Percentiles rank a stretch among this genome's conserved stretches.
These are phyloP conservation scores for Synchiropus splendidus DNA, from an alignment of 2,113 vertebrate genomes.

Conservation along the genomic window DNA sequence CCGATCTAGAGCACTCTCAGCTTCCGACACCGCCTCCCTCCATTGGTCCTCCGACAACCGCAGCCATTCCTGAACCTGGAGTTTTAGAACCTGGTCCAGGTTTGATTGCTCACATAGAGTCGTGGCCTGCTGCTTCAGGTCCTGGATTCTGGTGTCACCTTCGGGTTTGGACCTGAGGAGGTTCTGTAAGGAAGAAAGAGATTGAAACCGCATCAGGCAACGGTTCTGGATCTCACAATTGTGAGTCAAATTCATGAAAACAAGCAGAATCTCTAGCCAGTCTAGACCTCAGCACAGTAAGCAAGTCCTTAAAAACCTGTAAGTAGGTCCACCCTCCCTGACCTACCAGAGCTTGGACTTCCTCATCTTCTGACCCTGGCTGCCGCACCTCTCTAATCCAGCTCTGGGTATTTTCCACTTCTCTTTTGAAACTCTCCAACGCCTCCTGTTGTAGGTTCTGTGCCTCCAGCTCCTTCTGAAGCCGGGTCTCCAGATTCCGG, in stretches of 20 bases:
- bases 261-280: too few relatives aligned
- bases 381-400: conserved; percentile 39
- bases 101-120: conserved; percentile 35
- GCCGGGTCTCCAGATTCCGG: conserved; percentile 44
- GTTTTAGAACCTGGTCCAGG: conserved; percentile 35
- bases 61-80: conserved; percentile 18
- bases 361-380: conserved; percentile 26
- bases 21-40: conserved; percentile 36
- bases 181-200: too few relatives aligned
- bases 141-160: conserved; percentile 45
- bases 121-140: conserved; percentile 29
- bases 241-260: too few relatives aligned
- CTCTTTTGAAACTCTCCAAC: conserved; percentile 10
- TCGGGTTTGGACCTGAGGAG: conserved; percentile 39
- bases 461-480: conserved; percentile 34
- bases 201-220: too few relatives aligned
- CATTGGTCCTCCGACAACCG: conserved; percentile 49
- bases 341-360: conserved; percentile 45
- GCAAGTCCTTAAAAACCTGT: too few relatives aligned
- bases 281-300: too few relatives aligned
- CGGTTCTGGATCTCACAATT: too few relatives aligned
- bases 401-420: conserved; percentile 22
- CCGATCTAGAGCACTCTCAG: conserved; percentile 29
- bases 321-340: not conserved
- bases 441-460: conserved; percentile 33